Conservation (phyloP, 2,113 vertebrate species). For the Hippocampus barbouri region DNA sequence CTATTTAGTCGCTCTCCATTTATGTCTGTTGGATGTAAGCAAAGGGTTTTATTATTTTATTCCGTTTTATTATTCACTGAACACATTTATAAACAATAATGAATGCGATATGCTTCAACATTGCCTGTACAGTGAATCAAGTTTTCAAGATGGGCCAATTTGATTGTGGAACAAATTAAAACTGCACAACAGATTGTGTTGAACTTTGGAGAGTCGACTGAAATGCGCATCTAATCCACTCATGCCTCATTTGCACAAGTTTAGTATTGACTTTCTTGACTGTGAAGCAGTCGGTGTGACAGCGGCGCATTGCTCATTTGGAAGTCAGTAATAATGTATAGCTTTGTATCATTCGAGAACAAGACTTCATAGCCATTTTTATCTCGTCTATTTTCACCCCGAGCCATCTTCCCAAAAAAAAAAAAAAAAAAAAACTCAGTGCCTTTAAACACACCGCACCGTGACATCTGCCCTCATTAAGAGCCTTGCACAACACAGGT, state of each 20-base stretch:
- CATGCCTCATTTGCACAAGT: not conserved
- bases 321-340: constrained; percentile 26
- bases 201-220: not conserved
- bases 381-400: constrained; percentile 44
- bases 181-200: not conserved
- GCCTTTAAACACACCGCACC: constrained; percentile 45
- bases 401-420: constrained; percentile 39
- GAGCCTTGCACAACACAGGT: constrained; percentile 43
- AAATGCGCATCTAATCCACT: constrained; percentile 1
- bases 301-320: constrained; percentile 31
- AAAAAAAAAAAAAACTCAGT: constrained; percentile 14
- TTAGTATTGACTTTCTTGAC: constrained; percentile 16
- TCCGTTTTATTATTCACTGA: too few relatives aligned
- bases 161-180: not conserved
- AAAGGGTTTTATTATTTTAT: too few relatives aligned
- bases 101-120: not conserved
- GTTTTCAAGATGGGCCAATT: not conserved
- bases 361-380: constrained; percentile 41
- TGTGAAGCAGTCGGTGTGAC: constrained; percentile 16
- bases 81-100: not conserved
- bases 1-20: too few relatives aligned
- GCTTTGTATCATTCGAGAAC: constrained; percentile 34
- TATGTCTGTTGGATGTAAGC: too few relatives aligned
- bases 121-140: not conserved
- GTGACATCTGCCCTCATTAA: constrained; percentile 70